These are phyloP conservation scores for Cliona cf. orientalis DNA, from an alignment of 37 sponge, comb jelly and placozoan genomes.

Conservation along the genomic window DNA sequence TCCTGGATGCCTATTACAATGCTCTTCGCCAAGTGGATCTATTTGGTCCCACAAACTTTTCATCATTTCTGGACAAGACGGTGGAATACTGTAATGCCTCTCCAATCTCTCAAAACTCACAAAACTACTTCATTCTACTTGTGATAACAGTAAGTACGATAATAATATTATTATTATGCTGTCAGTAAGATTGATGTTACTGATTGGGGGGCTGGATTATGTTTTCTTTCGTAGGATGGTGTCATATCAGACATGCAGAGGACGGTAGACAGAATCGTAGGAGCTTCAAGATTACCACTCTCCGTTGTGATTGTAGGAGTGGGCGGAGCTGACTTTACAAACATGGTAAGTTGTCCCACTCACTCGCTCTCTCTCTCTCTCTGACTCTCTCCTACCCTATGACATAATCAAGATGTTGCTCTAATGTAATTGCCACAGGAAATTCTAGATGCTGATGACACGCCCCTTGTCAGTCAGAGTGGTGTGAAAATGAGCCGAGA, in stretches of 20 bases:
- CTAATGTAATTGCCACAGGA: constrained; percentile 31
- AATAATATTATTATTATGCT: neutral
- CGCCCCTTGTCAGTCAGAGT: constrained; percentile 52
- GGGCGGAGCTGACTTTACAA: constrained; percentile 83
- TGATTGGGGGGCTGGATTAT: neutral
- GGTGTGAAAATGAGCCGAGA: constrained; percentile 75
- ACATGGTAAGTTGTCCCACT: constrained; percentile 63
- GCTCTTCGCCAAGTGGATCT: constrained; percentile 59
- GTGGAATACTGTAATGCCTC: constrained; percentile 38
- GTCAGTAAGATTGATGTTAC: neutral
- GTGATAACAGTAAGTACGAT: constrained; percentile 70
- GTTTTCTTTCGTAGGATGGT: constrained; percentile 61
- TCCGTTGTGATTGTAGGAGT: constrained; percentile 91
- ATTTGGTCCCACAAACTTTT: constrained; percentile 86
- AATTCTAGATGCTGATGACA: constrained; percentile 86
- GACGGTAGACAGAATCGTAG: constrained; percentile 81
- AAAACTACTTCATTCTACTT: constrained; percentile 74
- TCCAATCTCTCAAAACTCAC: constrained; percentile 33
- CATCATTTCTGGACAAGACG: constrained; percentile 66
- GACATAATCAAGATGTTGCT: neutral
- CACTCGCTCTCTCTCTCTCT: neutral
- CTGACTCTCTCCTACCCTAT: neutral
- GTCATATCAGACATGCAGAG: constrained; percentile 80
- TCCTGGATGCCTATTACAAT: constrained; percentile 77
- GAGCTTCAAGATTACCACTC: constrained; percentile 72